phyloP scores from a whole-genome alignment of 1,140 invertebrate species.

The Sinonovacula constricta region DNA sequence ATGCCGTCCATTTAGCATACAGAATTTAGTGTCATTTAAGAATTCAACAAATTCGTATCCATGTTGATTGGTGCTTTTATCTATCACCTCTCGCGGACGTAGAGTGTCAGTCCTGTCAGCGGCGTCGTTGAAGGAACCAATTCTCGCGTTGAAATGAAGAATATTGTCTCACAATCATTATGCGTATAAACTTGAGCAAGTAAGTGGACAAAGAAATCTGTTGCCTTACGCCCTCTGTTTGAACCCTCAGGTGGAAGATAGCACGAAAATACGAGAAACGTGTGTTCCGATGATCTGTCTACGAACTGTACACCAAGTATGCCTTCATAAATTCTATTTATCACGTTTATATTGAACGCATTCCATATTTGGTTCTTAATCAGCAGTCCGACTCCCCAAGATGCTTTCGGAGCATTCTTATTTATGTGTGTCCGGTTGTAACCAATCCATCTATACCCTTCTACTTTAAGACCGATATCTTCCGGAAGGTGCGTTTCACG shows the following conservation, averaged over 20 bases:
- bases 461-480: neutral
- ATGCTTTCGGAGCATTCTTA: conserved; percentile 14
- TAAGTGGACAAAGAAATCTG: conserved; percentile 31
- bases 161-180: conserved; percentile 21
- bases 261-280: conserved; percentile 23
- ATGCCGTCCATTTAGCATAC: conserved; percentile 47
- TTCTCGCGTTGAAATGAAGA: conserved; percentile 44
- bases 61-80: conserved; percentile 44
- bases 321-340: conserved; percentile 15
- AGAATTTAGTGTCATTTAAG: conserved; percentile 43
- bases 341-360: neutral
- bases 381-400: conserved; percentile 6
- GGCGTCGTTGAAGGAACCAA: conserved; percentile 23
- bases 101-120: conserved; percentile 14
- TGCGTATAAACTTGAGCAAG: conserved; percentile 36
- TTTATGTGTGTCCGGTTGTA: conserved; percentile 19
- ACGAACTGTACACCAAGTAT: conserved; percentile 1
- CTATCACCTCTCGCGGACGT: conserved; percentile 7
- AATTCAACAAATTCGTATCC: conserved; percentile 47
- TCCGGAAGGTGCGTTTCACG: conserved; percentile 20
- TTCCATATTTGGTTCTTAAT: neutral
- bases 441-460: conserved; percentile 12
- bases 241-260: conserved; percentile 50
- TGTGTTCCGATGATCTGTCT: neutral
- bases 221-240: conserved; percentile 10